These are phyloP conservation scores for Aspidiotus destructor DNA, from an alignment of 2,888 invertebrate genomes.

Conservation along the genomic window DNA sequence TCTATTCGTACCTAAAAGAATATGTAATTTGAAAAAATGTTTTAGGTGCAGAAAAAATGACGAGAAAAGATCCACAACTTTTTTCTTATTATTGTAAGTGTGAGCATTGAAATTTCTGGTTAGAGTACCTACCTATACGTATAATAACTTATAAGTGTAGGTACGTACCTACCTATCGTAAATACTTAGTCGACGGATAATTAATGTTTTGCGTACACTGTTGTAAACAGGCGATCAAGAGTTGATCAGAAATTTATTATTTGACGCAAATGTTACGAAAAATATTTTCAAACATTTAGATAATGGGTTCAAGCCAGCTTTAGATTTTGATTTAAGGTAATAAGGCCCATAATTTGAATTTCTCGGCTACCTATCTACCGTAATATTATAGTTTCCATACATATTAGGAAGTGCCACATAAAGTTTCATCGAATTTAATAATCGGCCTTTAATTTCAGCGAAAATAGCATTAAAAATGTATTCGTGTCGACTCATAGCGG, in stretches of 20 bases:
- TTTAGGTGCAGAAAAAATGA: neutral
- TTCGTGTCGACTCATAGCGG: constrained; percentile 87
- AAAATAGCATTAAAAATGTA: constrained; percentile 20
- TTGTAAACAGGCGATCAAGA: constrained; percentile 62
- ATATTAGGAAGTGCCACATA: neutral
- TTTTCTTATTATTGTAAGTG: neutral
- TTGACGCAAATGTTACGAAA: constrained; percentile 77
- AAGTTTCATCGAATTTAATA: neutral
- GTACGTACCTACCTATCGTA: no score
- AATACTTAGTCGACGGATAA: neutral
- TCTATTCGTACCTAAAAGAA: no score
- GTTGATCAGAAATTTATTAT: constrained; percentile 72
- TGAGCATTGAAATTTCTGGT: neutral
- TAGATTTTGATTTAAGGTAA: constrained; percentile 20
- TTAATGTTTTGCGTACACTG: neutral
- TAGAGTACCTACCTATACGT: no score
- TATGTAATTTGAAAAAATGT: no score
- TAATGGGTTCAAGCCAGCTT: constrained; percentile 9
- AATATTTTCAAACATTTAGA: constrained; percentile 51
- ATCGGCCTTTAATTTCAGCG: neutral
- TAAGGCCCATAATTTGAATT: neutral
- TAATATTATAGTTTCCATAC: neutral
- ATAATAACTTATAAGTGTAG: no score
- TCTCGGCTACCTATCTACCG: neutral
- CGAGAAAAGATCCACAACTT: constrained; percentile 5